Evolutionary conservation across 2,113 vertebrate genomes (phyloP), one percentile per base, ranked within the genome.

Genomic region (Silurus meridionalis): DNA sequence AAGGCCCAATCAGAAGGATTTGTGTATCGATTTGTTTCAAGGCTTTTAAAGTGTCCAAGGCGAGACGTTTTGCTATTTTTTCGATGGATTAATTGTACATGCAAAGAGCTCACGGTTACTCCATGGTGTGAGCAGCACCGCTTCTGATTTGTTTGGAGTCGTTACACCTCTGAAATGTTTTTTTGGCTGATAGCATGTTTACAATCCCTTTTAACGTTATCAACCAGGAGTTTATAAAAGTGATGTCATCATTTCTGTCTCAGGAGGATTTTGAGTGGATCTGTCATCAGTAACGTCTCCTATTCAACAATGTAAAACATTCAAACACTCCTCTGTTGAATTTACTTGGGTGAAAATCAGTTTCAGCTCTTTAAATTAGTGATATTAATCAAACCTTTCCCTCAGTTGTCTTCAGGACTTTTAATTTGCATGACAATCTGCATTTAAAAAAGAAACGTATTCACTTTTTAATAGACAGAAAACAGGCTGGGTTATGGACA

Each of bases 1-100:
- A 60, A 82, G n/a, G 67, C 25, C 69, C 69, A 86, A 86, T 86
- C 85, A 82, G 67, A 69, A 82, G 53, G 80, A 86, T 71, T 74
- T 72, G 46, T 46, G 80, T 74, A 86, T 86, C 58, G 57, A 86
- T 86, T 86, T 71, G 50, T 82, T 82, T 75, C 19, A 63, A 69
- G 37, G 85, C 85, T 86, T 78, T 86, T 86, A 63, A 66, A 61
- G 10, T 86, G 78, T 60, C 53, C 28, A 53, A 53, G 72, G 48
- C 72, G 23, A 77, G 83, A 84, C 58, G 17, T 64, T n/a, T 80
- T 57, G 11, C 75, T 8, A 37, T 79, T 85, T 55, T 37, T 77
- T 50, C 6, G 3, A n/a, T 14, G 64, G 52, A 85, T 37, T 67
- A 23, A 74, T 37, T 67, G 25, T n/a, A 60, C 11, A 74, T n/a